Conservation (phyloP, 2,113 vertebrate genomes). For the Cheirogaleus medius region DNA sequence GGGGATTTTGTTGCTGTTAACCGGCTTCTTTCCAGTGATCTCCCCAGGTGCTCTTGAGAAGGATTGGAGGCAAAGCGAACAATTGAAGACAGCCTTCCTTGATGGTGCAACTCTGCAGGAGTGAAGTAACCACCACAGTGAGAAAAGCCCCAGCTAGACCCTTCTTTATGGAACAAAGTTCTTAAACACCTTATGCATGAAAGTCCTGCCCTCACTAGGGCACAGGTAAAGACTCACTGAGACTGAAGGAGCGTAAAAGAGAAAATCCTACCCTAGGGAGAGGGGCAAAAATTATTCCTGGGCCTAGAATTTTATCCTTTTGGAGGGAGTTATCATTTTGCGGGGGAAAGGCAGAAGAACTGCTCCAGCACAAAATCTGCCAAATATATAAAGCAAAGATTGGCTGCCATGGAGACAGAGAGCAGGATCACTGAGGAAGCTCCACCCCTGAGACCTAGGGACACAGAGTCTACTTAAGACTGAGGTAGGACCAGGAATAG, state of each 20-base stretch:
- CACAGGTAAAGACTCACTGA: neutral
- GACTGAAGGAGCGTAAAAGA: neutral
- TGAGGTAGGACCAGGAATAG: neutral
- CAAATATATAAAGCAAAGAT: neutral
- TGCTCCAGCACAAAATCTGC: neutral
- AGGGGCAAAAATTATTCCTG: neutral
- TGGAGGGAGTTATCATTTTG: neutral
- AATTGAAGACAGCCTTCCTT: neutral
- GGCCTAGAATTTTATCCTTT: neutral
- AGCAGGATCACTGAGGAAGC: neutral
- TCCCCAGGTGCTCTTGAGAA: neutral
- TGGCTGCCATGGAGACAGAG: neutral
- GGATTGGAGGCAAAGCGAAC: neutral
- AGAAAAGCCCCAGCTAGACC: neutral
- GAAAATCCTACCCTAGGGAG: neutral
- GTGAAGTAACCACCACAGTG: neutral
- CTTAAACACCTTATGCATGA: neutral
- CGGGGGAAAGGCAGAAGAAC: neutral
- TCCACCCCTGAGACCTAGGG: too few species aligned
- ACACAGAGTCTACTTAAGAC: neutral
- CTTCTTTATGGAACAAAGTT: neutral
- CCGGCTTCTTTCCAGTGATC: neutral
- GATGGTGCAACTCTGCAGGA: neutral
- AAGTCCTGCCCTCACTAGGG: fast-evolving
- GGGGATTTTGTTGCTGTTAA: neutral